phyloP scores from a whole-genome alignment of 2,888 invertebrate species.

The Drosophila mulleri region DNA sequence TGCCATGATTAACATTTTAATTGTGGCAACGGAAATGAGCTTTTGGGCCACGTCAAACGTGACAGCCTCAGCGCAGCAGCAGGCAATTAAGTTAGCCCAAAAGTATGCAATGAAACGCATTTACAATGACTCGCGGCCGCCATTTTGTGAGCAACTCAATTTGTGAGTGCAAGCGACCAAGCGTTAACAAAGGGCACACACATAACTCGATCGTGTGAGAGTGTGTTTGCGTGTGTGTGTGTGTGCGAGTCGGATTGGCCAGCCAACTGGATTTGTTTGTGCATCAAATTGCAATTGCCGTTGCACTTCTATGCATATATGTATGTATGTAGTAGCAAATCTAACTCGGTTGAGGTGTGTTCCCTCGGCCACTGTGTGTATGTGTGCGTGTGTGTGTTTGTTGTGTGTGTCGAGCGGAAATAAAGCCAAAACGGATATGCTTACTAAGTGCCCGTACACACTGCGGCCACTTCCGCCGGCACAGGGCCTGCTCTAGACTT shows the following conservation, averaged over 20 bases:
- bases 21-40: slow-evolving; percentile 73
- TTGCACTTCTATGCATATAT: slow-evolving; percentile 56
- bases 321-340: slow-evolving; percentile 42
- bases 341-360: slow-evolving; percentile 13
- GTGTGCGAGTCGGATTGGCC: slow-evolving; percentile 39
- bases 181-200: slow-evolving; percentile 46
- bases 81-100: slow-evolving; percentile 53
- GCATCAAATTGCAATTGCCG: slow-evolving; percentile 74
- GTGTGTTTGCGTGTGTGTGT: slow-evolving; percentile 7
- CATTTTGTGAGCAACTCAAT: slow-evolving; percentile 59
- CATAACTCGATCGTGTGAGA: slow-evolving; percentile 2
- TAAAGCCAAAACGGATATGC: slow-evolving; percentile 80
- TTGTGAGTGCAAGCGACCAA: slow-evolving; percentile 54
- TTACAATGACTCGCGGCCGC: slow-evolving; percentile 44
- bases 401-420: slow-evolving; percentile 62
- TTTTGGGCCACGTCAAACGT: slow-evolving; percentile 58
- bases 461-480: slow-evolving; percentile 68
- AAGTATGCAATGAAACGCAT: slow-evolving; percentile 45
- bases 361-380: not conserved
- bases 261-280: slow-evolving; percentile 66
- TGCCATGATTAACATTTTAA: slow-evolving; percentile 73
- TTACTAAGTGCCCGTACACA: slow-evolving; percentile 73
- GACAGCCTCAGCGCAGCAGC: slow-evolving; percentile 39
- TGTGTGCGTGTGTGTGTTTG: slow-evolving; percentile 18
- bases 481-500: slow-evolving; percentile 44